phyloP scores from a whole-genome alignment of 2,888 invertebrate genomes.

The Trichogramma evanescens region DNA sequence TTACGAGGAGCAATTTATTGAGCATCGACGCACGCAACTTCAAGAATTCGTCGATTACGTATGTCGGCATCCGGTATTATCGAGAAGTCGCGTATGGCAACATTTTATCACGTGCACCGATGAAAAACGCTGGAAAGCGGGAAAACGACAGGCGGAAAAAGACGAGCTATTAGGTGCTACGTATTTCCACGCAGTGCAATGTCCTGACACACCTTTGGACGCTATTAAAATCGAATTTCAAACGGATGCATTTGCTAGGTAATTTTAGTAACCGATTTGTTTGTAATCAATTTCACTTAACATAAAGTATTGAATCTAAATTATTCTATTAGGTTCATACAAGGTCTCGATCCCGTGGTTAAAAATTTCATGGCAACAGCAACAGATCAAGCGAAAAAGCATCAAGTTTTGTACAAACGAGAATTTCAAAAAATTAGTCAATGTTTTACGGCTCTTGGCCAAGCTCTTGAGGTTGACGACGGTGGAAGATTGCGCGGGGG shows the following conservation, averaged over 20 bases:
- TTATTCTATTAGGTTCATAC: slow-evolving; percentile 58
- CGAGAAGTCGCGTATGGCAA: slow-evolving; percentile 86
- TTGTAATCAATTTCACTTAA: neutral
- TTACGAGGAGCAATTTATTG: slow-evolving; percentile 95
- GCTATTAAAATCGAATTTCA: slow-evolving; percentile 68
- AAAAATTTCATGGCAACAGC: slow-evolving; percentile 75
- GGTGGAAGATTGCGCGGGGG: slow-evolving; percentile 50
- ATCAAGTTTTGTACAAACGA: slow-evolving; percentile 75
- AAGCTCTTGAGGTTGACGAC: slow-evolving; percentile 75
- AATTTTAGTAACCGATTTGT: neutral
- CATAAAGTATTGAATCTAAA: neutral
- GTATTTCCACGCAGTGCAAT: slow-evolving; percentile 83
- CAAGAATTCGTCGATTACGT: slow-evolving; percentile 97
- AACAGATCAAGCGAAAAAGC: slow-evolving; percentile 79
- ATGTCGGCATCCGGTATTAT: slow-evolving; percentile 91
- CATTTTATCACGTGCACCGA: slow-evolving; percentile 97
- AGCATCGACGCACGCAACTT: slow-evolving; percentile 85
- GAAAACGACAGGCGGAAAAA: slow-evolving; percentile 90
- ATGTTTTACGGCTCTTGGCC: slow-evolving; percentile 76
- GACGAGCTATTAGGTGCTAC: slow-evolving; percentile 85
- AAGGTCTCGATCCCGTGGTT: slow-evolving; percentile 79
- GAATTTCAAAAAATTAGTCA: slow-evolving; percentile 88
- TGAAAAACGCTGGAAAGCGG: slow-evolving; percentile 95
- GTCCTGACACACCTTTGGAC: slow-evolving; percentile 71
- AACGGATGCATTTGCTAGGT: slow-evolving; percentile 69